Conservation (phyloP, 2,888 invertebrate genomes). For the Phytoseiulus persimilis region DNA sequence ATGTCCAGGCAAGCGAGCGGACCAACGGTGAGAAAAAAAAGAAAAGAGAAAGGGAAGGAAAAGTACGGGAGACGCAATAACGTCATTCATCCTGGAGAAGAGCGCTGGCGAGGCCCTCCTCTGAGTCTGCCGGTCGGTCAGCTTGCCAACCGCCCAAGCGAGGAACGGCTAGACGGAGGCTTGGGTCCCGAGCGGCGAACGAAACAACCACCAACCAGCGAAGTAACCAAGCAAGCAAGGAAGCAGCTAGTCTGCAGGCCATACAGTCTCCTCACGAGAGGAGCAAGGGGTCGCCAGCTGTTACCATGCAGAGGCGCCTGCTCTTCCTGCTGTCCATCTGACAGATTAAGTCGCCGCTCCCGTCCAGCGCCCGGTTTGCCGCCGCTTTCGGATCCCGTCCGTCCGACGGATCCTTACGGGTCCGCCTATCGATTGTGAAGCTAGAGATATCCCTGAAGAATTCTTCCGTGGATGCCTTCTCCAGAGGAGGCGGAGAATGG, state of each 20-base stretch:
- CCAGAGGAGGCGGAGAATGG: too few relatives aligned
- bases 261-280: not conserved
- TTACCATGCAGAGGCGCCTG: not conserved
- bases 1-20: not conserved
- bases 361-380: not conserved
- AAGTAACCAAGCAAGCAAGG: not conserved
- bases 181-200: not conserved
- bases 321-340: conserved; percentile 5
- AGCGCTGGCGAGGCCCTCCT: not conserved
- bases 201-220: not conserved
- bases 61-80: conserved; percentile 31
- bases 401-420: not conserved
- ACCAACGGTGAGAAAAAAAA: not conserved
- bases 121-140: not conserved
- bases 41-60: not conserved
- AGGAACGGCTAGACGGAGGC: not conserved
- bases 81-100: not conserved
- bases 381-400: not conserved
- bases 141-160: too few relatives aligned
- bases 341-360: not conserved
- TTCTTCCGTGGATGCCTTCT: too few relatives aligned
- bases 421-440: not conserved
- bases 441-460: not conserved
- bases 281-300: not conserved
- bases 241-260: not conserved